phyloP scores from a whole-genome alignment of 2,797 vertebrate genomes.

The Siniperca scherzeri region DNA sequence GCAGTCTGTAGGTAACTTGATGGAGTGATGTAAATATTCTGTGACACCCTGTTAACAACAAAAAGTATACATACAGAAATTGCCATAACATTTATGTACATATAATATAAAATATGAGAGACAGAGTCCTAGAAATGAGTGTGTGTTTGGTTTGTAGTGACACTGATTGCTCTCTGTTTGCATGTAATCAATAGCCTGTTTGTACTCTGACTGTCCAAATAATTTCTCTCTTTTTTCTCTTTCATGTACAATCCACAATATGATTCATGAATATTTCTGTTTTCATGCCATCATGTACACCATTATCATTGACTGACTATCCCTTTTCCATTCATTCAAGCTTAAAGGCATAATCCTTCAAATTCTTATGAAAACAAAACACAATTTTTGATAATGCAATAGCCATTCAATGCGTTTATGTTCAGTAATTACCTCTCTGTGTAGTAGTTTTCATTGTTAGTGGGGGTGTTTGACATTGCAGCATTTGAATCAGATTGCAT shows the following conservation, averaged over 20 bases:
- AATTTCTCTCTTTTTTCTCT: neutral
- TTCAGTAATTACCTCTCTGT: neutral
- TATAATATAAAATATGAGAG: conserved; percentile 3
- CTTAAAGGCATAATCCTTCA: neutral
- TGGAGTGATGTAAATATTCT: conserved; percentile 56
- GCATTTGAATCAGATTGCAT: neutral
- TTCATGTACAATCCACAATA: neutral
- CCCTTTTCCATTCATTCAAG: neutral
- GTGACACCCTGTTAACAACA: conserved; percentile 47
- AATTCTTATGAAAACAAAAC: neutral
- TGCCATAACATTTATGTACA: conserved; percentile 1
- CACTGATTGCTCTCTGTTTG: conserved; percentile 9
- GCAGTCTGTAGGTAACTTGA: conserved; percentile 65
- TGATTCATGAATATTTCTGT: neutral
- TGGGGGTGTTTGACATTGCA: accelerated
- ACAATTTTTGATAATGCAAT: neutral
- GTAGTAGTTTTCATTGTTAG: neutral
- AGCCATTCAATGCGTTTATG: neutral
- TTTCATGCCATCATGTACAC: neutral
- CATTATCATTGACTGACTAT: neutral
- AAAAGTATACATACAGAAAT: conserved; percentile 7
- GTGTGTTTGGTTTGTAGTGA: neutral
- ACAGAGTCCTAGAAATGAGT: neutral
- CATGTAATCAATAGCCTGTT: conserved; percentile 13
- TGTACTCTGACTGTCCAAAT: conserved; percentile 5